Conservation (phyloP, 2,888 invertebrate species). For the Furcula furcula region DNA sequence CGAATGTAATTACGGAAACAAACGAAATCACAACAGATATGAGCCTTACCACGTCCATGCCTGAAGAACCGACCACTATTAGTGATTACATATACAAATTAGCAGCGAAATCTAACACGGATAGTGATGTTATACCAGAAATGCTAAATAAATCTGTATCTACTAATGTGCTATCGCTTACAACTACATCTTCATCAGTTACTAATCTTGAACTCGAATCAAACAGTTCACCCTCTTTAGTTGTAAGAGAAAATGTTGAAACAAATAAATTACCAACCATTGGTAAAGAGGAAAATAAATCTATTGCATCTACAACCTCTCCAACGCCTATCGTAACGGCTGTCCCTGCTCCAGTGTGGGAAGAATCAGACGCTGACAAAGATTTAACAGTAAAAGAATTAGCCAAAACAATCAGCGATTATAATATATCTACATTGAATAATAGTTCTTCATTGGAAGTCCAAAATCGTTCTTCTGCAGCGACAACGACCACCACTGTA, state of each 20-base stretch:
- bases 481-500: slow-evolving; percentile 16
- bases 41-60: slow-evolving; percentile 14
- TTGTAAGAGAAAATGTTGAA: slow-evolving; percentile 8
- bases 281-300: neutral
- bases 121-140: slow-evolving; percentile 2
- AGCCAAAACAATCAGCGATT: slow-evolving; percentile 18
- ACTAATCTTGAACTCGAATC: neutral
- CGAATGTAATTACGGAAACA: slow-evolving; percentile 2
- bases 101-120: slow-evolving; percentile 32
- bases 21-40: slow-evolving; percentile 13
- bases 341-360: slow-evolving; percentile 70
- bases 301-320: neutral
- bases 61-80: slow-evolving; percentile 57
- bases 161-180: slow-evolving; percentile 3
- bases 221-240: slow-evolving; percentile 3
- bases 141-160: slow-evolving; percentile 8
- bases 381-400: slow-evolving; percentile 35
- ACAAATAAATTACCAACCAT: neutral
- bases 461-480: slow-evolving; percentile 14
- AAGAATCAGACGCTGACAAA: slow-evolving; percentile 45
- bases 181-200: neutral
- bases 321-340: slow-evolving; percentile 8
- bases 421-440: no score
- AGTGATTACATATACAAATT: slow-evolving; percentile 63
- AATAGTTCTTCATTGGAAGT: slow-evolving; percentile 21